Percentiles rank a stretch among this genome's conserved stretches.
phyloP scores from a whole-genome alignment of 2,888 invertebrate genomes.

The Gortyna flavago region DNA sequence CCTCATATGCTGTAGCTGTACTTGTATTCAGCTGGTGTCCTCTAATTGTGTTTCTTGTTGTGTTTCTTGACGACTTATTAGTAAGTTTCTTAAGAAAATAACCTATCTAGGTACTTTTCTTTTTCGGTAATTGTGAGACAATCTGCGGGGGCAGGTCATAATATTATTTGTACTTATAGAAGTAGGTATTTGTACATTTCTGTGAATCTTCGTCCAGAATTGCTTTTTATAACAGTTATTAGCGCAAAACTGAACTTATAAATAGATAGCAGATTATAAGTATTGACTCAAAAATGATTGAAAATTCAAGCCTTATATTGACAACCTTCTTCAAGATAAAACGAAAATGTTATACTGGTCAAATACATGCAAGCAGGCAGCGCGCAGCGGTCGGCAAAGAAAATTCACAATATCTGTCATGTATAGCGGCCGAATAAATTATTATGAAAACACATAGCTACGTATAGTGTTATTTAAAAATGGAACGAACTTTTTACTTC shows the following conservation, averaged over 20 bases:
- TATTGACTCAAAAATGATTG: too few species aligned
- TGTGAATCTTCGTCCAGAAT: background rate
- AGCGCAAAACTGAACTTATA: background rate
- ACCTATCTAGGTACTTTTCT: constrained; percentile 8
- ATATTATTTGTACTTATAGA: background rate
- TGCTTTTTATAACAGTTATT: background rate
- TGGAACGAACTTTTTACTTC: background rate
- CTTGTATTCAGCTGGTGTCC: background rate
- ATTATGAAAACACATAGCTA: background rate
- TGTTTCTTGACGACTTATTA: constrained; percentile 17
- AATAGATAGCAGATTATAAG: background rate
- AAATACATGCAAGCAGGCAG: too few species aligned
- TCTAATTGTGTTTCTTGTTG: constrained; percentile 18
- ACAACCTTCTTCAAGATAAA: too few species aligned
- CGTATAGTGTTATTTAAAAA: background rate
- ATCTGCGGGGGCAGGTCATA: constrained; percentile 21
- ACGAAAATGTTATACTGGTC: too few species aligned
- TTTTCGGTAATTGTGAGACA: background rate
- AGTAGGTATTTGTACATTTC: background rate
- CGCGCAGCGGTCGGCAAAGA: too few species aligned
- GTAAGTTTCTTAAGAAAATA: constrained; percentile 24
- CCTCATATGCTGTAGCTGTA: background rate
- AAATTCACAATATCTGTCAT: too few species aligned
- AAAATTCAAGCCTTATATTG: too few species aligned
- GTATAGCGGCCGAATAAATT: background rate